Percentiles rank a stretch among this genome's conserved stretches.
phyloP scores from a whole-genome alignment of 2,888 invertebrate genomes.

The Hyppa rectilinea region DNA sequence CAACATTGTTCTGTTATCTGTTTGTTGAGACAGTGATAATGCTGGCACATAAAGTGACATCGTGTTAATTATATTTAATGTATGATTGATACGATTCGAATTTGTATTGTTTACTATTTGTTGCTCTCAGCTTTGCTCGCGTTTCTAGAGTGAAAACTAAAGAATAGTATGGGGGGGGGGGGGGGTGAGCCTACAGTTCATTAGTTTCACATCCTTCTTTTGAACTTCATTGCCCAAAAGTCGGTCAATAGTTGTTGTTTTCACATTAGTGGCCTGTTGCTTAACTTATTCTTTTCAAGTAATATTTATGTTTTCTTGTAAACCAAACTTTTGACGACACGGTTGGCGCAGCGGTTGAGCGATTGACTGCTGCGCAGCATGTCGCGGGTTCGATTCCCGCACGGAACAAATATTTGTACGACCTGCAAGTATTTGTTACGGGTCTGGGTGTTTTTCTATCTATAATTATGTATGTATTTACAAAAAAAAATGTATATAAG shows the following conservation, averaged over 20 bases:
- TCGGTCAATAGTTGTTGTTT: not conserved
- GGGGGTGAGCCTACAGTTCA: no score
- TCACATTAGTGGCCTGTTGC: not conserved
- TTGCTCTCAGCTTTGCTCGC: not conserved
- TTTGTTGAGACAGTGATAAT: slow-evolving; percentile 52
- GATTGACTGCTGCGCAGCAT: no score
- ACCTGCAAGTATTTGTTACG: no score
- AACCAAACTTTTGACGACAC: no score
- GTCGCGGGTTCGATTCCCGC: no score
- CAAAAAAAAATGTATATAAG: no score
- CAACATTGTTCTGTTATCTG: slow-evolving; percentile 50
- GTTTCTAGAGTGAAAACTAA: not conserved
- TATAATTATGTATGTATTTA: no score
- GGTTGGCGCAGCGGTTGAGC: no score
- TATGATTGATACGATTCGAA: slow-evolving; percentile 32
- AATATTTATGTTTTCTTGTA: not conserved
- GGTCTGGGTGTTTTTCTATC: no score
- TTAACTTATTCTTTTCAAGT: not conserved
- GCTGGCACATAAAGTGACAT: slow-evolving; percentile 35
- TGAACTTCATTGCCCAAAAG: not conserved
- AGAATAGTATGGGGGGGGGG: no score
- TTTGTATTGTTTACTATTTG: slow-evolving; percentile 11
- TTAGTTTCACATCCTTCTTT: no score
- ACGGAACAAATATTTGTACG: no score
- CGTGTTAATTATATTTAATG: slow-evolving; percentile 47